Evolutionary conservation across 2,888 invertebrate species (phyloP), one percentile per base, ranked within the genome.

Genomic region (Nineta flava): DNA sequence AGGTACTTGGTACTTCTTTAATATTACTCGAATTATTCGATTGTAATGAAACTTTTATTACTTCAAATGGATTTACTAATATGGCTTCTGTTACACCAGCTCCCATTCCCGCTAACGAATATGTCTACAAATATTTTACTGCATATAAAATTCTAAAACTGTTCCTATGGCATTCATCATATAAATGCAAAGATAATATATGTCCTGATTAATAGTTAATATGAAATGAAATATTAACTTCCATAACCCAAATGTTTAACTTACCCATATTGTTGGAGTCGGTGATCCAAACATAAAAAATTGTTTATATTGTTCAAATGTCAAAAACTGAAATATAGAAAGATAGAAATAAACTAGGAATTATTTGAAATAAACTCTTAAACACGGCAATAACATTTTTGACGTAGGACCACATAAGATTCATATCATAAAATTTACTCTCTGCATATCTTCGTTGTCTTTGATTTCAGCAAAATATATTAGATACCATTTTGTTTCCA

Each of bases 31-130:
- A 71, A 50, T 78, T 78, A 61, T 88, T 83, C 0, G 87, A 79
- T 63, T 88, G 88, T 53, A 88, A 67, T 2, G 80, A 80, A n/a
- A 95, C 92, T 74, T 95, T 96, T 1, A 96, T 88, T 32, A 93
- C 91, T 75, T 95, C 94, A 64, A 94, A 94, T 0, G 94, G 94
- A 69, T 94, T 94, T 0, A 93, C 87, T 49, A 93, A 73, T 53
- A 94, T 74, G 6, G 85, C 92, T 70, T 95, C 94, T n/a, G 94
- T 87, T 2, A 90, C 68, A 46, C 95, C 95, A 44, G 93, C 87
- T 51, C 83, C 81, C 10, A 93, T 70, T 41, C 95, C 95, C 53
- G 95, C 90, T 58, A 91, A 65, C 3, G 91, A 81, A 65, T 87
- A 90, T 15, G 90, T 87, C 87, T 93, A 68, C 48, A 75, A 71